phyloP scores from a whole-genome alignment of 53 echinoderm and acorn worm species.

The Echinarachnius parma region DNA sequence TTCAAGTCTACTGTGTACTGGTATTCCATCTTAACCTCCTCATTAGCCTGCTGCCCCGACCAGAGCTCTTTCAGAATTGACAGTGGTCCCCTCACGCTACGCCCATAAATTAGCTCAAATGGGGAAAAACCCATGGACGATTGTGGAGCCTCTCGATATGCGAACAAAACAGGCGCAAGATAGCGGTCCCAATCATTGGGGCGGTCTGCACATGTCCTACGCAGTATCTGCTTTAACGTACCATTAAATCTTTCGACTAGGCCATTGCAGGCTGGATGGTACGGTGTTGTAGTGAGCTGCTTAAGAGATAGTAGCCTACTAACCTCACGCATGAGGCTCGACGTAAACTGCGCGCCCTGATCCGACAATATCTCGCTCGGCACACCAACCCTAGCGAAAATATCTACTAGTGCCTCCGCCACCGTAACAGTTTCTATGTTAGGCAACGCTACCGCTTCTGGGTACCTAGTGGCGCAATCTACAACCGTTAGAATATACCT shows the following conservation, averaged over 20 bases:
- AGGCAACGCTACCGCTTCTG: conserved; percentile 40
- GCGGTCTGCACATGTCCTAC: conserved; percentile 43
- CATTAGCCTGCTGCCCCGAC: conserved; percentile 22
- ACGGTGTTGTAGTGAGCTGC: conserved; percentile 41
- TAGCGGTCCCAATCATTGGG: conserved; percentile 70
- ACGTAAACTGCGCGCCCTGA: conserved; percentile 43
- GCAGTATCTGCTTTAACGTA: conserved; percentile 45
- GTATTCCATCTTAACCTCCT: conserved; percentile 59
- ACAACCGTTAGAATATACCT: conserved; percentile 31
- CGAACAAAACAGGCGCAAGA: conserved; percentile 59
- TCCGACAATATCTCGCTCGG: conserved; percentile 28
- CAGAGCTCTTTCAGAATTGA: conserved; percentile 58
- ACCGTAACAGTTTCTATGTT: conserved; percentile 33
- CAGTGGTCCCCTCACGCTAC: conserved; percentile 63
- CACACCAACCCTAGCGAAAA: conserved; percentile 25
- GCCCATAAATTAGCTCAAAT: conserved; percentile 62
- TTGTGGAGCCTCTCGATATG: conserved; percentile 65
- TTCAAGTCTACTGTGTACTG: conserved; percentile 62
- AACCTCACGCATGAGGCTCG: too few relatives aligned
- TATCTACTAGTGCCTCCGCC: conserved; percentile 38
- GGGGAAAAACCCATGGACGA: conserved; percentile 61
- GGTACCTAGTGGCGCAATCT: conserved; percentile 40
- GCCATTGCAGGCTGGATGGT: conserved; percentile 34
- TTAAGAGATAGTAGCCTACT: too few relatives aligned
- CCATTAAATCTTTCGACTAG: conserved; percentile 49